Percentiles rank a stretch among this genome's conserved stretches.
Conservation (phyloP, 1,140 invertebrate genomes). For the Thalassaphorura encarpata region DNA sequence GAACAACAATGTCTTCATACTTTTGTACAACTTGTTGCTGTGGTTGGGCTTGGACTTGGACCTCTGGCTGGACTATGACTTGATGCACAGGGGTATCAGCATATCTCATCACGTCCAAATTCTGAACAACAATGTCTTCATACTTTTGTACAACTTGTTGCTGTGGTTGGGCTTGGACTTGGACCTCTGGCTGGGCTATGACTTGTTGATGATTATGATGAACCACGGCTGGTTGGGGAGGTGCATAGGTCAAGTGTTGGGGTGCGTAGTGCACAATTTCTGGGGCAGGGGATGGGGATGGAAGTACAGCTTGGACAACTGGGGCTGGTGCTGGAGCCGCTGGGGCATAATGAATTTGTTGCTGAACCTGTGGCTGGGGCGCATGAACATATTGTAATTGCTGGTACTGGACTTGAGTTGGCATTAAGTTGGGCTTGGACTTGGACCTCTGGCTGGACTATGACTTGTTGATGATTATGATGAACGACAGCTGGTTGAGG, state of each 20-base stretch:
- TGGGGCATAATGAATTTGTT: too few species aligned
- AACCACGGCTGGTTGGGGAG: too few species aligned
- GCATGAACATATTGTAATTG: too few species aligned
- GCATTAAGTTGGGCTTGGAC: neutral
- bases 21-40: slow-evolving; percentile 1
- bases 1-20: slow-evolving; percentile 5
- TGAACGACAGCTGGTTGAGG: too few species aligned
- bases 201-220: too few species aligned
- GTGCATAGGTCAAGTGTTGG: too few species aligned
- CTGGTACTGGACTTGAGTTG: neutral
- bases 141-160: slow-evolving; percentile 6
- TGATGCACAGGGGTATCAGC: neutral
- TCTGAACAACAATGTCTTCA: slow-evolving; percentile 6
- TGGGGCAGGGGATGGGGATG: slow-evolving; percentile 1
- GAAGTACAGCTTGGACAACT: neutral
- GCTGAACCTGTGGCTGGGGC: too few species aligned
- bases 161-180: neutral
- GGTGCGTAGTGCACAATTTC: neutral
- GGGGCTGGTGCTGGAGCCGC: neutral
- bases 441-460: slow-evolving; percentile 5
- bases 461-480: too few species aligned
- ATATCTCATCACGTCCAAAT: slow-evolving; percentile 3
- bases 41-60: neutral
- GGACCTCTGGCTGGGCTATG: slow-evolving; percentile 5
- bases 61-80: slow-evolving; percentile 10